Percentiles rank a stretch among this genome's conserved stretches.
Conservation (phyloP, 2,113 vertebrate genomes). For the Nothobranchius kuhntae region DNA sequence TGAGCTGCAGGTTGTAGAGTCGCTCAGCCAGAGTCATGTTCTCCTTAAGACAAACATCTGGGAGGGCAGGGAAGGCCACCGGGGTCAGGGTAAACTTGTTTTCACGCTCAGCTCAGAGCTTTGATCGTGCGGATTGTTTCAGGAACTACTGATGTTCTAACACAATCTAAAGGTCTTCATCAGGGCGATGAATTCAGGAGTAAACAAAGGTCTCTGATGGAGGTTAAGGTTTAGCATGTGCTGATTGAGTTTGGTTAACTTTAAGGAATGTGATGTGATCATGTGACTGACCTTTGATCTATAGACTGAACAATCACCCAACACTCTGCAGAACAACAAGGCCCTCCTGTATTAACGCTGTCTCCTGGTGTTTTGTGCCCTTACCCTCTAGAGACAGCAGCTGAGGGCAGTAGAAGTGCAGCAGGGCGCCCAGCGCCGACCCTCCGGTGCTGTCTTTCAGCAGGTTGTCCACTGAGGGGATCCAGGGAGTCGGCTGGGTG, state of each 20-base stretch:
- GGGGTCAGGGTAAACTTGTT: conserved; percentile 8
- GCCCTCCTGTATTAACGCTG: background rate
- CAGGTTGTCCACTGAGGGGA: conserved; percentile 92
- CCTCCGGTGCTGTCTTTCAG: conserved; percentile 94
- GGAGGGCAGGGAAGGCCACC: conserved; percentile 42
- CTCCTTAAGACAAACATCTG: conserved; percentile 96
- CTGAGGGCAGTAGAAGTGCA: conserved; percentile 96
- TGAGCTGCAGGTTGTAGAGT: conserved; percentile 92
- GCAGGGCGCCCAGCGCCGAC: conserved; percentile 88
- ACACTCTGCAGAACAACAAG: background rate
- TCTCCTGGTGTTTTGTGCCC: background rate
- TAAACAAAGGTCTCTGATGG: no score
- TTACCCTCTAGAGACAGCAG: conserved; percentile 87
- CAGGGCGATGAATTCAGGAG: no score
- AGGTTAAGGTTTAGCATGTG: no score
- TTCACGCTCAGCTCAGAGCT: background rate
- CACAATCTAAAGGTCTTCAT: no score
- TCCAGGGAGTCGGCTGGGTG: conserved; percentile 87
- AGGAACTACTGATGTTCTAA: background rate
- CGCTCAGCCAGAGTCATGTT: conserved; percentile 94
- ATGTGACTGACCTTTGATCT: conserved; percentile 17
- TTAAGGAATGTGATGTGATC: conserved; percentile 38
- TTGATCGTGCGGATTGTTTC: conserved; percentile 2
- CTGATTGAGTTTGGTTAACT: conserved; percentile 3
- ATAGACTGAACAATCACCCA: background rate